phyloP scores from a whole-genome alignment of 2,888 invertebrate genomes.

The Archaeoteleia sp. region DNA sequence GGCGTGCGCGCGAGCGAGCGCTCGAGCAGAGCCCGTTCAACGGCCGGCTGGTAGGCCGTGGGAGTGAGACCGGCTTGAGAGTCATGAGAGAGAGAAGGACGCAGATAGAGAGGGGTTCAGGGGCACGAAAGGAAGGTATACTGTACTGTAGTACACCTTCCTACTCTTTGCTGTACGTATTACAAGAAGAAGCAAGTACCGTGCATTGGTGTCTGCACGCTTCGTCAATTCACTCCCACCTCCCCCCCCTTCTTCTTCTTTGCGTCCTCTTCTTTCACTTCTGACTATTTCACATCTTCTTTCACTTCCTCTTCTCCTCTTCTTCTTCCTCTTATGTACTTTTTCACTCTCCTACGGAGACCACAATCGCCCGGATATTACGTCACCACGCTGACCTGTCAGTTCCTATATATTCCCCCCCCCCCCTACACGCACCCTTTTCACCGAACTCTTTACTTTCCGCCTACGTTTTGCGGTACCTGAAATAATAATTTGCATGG shows the following conservation, averaged over 20 bases:
- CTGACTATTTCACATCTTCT: conserved; percentile 24
- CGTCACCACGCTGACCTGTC: conserved; percentile 63
- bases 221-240: conserved; percentile 60
- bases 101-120: conserved; percentile 46
- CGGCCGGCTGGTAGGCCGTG: conserved; percentile 35
- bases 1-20: conserved; percentile 43
- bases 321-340: conserved; percentile 38
- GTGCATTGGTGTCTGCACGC: conserved; percentile 60
- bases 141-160: conserved; percentile 37
- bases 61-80: conserved; percentile 26
- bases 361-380: conserved; percentile 68
- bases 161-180: conserved; percentile 15
- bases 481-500: too few relatives aligned
- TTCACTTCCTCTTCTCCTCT: conserved; percentile 17
- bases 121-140: conserved; percentile 46
- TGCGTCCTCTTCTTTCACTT: too few relatives aligned
- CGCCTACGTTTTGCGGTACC: conserved; percentile 37
- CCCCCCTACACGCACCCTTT: too few relatives aligned
- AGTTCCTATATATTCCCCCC: conserved; percentile 22
- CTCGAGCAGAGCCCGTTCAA: conserved; percentile 52
- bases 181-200: conserved; percentile 56
- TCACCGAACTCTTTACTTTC: conserved; percentile 26
- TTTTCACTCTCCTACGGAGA: conserved; percentile 35
- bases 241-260: conserved; percentile 1
- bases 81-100: conserved; percentile 34